Evolutionary conservation across 2,888 invertebrate genomes (phyloP).

Genomic region (Cephus pygmeus): DNA sequence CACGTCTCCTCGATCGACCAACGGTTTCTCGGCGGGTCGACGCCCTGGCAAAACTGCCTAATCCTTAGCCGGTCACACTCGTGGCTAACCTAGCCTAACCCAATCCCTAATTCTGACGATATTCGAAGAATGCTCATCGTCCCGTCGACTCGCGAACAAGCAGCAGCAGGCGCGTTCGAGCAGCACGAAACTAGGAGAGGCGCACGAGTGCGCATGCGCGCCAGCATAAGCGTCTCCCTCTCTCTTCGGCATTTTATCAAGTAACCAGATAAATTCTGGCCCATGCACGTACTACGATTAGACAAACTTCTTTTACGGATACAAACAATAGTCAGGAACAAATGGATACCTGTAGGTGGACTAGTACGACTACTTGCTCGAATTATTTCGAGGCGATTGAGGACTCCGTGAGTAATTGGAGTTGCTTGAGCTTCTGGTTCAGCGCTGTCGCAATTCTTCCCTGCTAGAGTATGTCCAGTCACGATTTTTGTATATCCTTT

Average conservation of each 20-base stretch:
- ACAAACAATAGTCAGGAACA: neutral
- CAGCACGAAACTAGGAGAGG: too few relatives aligned
- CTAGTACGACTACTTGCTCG: neutral
- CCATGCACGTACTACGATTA: neutral
- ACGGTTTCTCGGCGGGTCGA: conserved; percentile 48
- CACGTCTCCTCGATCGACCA: conserved; percentile 35
- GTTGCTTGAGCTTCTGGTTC: neutral
- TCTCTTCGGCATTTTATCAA: neutral
- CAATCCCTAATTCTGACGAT: neutral
- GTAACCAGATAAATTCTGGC: neutral
- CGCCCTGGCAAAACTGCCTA: conserved; percentile 42
- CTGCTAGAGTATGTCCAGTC: neutral
- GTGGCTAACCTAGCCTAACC: neutral
- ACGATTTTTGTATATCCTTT: neutral
- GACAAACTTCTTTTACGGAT: neutral
- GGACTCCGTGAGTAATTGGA: neutral
- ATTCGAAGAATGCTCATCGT: neutral
- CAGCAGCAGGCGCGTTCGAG: too few relatives aligned
- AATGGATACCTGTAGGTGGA: neutral
- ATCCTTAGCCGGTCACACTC: conserved; percentile 15
- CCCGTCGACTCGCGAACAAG: neutral
- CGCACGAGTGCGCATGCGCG: neutral
- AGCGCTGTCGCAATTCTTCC: neutral
- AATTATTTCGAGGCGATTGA: too few relatives aligned
- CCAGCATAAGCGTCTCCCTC: too few relatives aligned